Base-by-base conservation (phyloP, 2,797 vertebrate species). In the Pseudomugil gertrudae region DNA sequence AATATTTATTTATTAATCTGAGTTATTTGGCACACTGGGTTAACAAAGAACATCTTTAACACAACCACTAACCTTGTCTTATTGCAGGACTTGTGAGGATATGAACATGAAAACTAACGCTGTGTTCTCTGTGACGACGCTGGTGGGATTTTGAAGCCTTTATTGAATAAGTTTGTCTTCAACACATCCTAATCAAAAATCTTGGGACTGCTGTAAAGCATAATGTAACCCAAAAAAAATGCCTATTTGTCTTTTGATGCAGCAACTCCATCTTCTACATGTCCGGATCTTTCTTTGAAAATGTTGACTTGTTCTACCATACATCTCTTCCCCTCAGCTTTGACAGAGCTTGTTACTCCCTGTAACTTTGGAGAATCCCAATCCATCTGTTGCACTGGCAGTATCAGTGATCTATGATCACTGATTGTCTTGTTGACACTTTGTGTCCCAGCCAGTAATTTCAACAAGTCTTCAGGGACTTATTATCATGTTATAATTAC, bases 401-500 rank as follows among this genome's bases (percentile, higher is more conserved):
- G 50, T 64, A 76, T 72, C 71, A 29, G 72, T 84, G 84, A 91
- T 92, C 76, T 78, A 90, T 80, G 61, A 7, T 11, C 24, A 78
- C n/a, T 80, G 71, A 83, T 73, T 81, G 73, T 80, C 79, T 66
- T 76, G 83, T 84, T 84, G 78, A 81, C 74, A 84, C 69, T 50
- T 48, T 35, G 69, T 78, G 84, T 89, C 74, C 78, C 47, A 51
- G 60, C 66, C 73, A 76, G 84, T 81, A 60, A 87, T 91, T 89
- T 84, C 74, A 74, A 60, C 19, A 24, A 59, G 43, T 83, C 85
- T 84, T 84, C 10, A 8, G 80, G 80, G 89, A 84, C 48, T 68
- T 78, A 85, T 89, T 87, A 87, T 73, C 72, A 69, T 62, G 67
- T 84, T 86, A 84, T 91, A 91, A 92, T 93, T 91, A 90, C 87